phyloP scores from a whole-genome alignment of 2,113 vertebrate genomes.

The Rutilus rutilus region DNA sequence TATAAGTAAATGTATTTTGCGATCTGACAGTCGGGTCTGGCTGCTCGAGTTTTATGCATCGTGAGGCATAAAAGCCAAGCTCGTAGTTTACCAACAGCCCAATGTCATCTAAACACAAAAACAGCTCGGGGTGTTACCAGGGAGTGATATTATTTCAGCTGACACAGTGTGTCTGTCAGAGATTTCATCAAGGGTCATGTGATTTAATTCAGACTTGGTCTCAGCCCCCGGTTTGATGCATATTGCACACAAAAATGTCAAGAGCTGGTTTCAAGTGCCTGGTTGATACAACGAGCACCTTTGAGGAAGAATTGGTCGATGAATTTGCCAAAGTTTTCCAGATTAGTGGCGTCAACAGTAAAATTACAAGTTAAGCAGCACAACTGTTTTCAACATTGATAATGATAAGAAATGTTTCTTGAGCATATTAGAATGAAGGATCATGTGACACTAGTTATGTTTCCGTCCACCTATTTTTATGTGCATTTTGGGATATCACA shows the following conservation, averaged over 20 bases:
- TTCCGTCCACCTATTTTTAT: too few species aligned
- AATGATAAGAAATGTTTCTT: background rate
- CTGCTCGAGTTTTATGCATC: too few species aligned
- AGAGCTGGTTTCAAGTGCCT: background rate
- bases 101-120: conserved; percentile 48
- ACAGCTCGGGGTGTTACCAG: conserved; percentile 25
- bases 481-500: too few species aligned
- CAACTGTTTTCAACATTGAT: too few species aligned
- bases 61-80: conserved; percentile 41
- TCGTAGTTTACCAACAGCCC: conserved; percentile 39
- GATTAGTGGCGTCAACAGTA: background rate
- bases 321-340: background rate
- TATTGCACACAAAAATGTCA: background rate
- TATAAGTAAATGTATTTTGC: conserved; percentile 21
- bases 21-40: conserved; percentile 15
- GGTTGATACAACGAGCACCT: background rate
- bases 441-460: background rate
- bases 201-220: conserved; percentile 27
- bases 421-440: background rate
- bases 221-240: background rate
- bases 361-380: background rate
- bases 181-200: conserved; percentile 15
- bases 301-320: background rate
- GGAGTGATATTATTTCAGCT: conserved; percentile 45
- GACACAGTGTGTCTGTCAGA: conserved; percentile 19